phyloP scores from a whole-genome alignment of 2,888 invertebrate species.

The Erannis defoliaria region DNA sequence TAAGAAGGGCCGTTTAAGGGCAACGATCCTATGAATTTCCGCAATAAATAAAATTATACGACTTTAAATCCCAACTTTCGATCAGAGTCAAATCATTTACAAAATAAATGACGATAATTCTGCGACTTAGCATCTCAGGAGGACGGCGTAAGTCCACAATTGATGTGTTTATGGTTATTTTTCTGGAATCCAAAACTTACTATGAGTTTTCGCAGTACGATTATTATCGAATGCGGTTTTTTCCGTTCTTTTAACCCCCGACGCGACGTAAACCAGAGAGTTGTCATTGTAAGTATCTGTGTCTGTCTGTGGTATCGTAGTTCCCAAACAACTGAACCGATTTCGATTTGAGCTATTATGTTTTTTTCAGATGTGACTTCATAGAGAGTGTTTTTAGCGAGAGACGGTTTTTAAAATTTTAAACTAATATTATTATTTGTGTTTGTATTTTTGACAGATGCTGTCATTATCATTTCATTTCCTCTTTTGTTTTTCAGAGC shows the following conservation, averaged over 20 bases:
- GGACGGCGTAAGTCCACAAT: slow-evolving; percentile 65
- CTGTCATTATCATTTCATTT: too few species aligned
- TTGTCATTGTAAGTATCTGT: not conserved
- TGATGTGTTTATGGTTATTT: slow-evolving; percentile 63
- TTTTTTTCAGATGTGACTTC: too few species aligned
- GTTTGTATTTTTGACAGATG: too few species aligned
- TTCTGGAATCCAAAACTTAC: slow-evolving; percentile 46
- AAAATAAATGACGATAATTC: slow-evolving; percentile 69
- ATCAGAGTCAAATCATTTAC: slow-evolving; percentile 68
- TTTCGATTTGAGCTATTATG: too few species aligned
- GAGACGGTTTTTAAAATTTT: too few species aligned
- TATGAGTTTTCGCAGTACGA: slow-evolving; percentile 51
- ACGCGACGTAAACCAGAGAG: too few species aligned
- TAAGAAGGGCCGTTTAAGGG: slow-evolving; percentile 45
- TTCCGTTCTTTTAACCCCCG: not conserved
- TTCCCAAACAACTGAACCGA: too few species aligned
- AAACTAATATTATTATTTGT: too few species aligned
- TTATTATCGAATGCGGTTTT: not conserved
- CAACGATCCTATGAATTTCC: slow-evolving; percentile 50
- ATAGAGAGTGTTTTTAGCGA: too few species aligned
- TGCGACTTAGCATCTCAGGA: slow-evolving; percentile 65
- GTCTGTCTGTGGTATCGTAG: too few species aligned
- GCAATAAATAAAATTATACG: slow-evolving; percentile 67
- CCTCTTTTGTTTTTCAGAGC: too few species aligned
- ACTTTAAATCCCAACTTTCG: slow-evolving; percentile 61